Percentiles rank a stretch among this genome's conserved stretches.
These are phyloP conservation scores for Phyllotreta striolata DNA, from an alignment of 2,888 invertebrate species.

Conservation along the genomic window DNA sequence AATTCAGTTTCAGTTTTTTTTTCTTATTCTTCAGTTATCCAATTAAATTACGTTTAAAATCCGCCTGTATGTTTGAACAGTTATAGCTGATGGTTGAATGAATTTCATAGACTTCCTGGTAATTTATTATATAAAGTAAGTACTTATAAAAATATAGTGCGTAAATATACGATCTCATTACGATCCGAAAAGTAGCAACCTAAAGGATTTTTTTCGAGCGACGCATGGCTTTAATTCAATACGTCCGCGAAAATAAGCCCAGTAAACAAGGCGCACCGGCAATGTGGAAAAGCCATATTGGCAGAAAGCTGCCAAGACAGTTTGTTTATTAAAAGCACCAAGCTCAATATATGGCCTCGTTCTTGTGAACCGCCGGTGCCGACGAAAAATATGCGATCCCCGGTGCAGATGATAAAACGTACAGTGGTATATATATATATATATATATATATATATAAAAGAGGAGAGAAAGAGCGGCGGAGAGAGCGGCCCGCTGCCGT, in stretches of 20 bases:
- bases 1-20: no score
- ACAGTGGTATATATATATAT: conserved; percentile 22
- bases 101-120: no score
- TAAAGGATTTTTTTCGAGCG: conserved; percentile 4
- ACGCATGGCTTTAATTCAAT: conserved; percentile 36
- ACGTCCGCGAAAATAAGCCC: conserved; percentile 40
- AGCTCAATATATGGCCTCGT: conserved; percentile 46
- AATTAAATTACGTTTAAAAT: no score
- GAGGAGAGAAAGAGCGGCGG: conserved; percentile 2
- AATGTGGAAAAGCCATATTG: conserved; percentile 42
- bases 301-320: conserved; percentile 45
- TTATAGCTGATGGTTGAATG: no score
- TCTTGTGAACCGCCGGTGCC: conserved; percentile 40
- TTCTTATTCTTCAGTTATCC: no score
- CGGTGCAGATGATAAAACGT: conserved; percentile 42
- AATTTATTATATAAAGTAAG: no score
- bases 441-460: no score
- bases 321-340: conserved; percentile 47
- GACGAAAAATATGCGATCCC: conserved; percentile 45
- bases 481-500: conserved; percentile 40
- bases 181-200: conserved; percentile 12
- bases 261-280: conserved; percentile 37
- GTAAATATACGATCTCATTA: conserved; percentile 16
- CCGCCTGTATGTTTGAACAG: no score
- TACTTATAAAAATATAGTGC: no score